Evolutionary conservation across 2,888 invertebrate species (phyloP).

Genomic region (Hypercompe scribonia): DNA sequence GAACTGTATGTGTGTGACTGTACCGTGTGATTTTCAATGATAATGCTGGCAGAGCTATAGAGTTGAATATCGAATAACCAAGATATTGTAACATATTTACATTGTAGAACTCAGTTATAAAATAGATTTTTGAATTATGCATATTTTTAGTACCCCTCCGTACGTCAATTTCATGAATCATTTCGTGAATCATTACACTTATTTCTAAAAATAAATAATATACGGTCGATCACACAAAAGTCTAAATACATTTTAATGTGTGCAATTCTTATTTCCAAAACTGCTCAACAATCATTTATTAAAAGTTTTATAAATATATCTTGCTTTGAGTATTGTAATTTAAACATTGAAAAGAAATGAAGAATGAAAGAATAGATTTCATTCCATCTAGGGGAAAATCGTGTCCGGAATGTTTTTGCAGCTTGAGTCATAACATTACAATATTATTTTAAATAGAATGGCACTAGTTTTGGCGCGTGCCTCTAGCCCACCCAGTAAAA

Average conservation of each 20-base stretch:
- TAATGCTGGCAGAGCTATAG: background rate
- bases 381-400: background rate
- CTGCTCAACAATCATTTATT: background rate
- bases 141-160: background rate
- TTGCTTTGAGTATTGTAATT: background rate
- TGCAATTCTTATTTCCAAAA: too few relatives aligned
- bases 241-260: background rate
- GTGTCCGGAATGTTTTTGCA: background rate
- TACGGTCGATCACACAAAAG: background rate
- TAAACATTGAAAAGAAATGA: background rate
- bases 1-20: background rate
- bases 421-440: background rate
- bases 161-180: too few relatives aligned
- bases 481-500: background rate
- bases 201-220: background rate
- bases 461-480: background rate
- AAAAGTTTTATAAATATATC: background rate
- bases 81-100: background rate
- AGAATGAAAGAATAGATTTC: too few relatives aligned
- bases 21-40: constrained; percentile 10
- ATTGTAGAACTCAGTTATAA: background rate
- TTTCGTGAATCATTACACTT: background rate
- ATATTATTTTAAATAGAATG: too few relatives aligned
- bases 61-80: background rate
- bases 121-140: background rate